phyloP scores from a whole-genome alignment of 2,797 vertebrate species.

The Vireo griseus region DNA sequence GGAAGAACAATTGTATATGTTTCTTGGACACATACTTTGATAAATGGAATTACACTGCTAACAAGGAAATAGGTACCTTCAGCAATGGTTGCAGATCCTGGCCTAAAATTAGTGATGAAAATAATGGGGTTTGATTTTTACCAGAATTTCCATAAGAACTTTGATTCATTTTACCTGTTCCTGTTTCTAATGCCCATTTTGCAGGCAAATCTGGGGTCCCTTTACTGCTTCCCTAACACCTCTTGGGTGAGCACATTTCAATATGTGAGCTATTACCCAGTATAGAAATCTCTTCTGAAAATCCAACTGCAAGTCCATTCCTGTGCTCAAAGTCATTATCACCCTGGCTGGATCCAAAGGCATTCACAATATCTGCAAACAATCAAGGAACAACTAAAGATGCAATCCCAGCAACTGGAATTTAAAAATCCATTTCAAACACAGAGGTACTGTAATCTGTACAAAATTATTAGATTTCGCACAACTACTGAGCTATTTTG shows the following conservation, averaged over 20 bases:
- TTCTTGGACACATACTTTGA: not conserved
- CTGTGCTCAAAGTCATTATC: conserved; percentile 21
- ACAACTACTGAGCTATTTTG: conserved; percentile 34
- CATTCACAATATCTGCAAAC: conserved; percentile 23
- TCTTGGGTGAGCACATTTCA: conserved; percentile 9
- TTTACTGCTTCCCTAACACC: not conserved
- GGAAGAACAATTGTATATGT: not conserved
- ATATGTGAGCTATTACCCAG: not conserved
- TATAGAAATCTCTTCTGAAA: not conserved
- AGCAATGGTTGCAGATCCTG: not conserved
- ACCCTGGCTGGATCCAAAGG: conserved; percentile 10
- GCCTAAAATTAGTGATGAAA: conserved; percentile 25
- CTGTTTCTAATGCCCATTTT: not conserved
- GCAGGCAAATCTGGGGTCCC: not conserved
- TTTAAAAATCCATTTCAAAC: conserved; percentile 64
- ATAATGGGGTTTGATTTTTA: not conserved
- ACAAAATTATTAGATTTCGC: conserved; percentile 64
- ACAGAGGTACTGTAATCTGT: conserved; percentile 44
- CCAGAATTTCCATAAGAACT: conserved; percentile 18
- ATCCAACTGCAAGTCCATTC: conserved; percentile 37
- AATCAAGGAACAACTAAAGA: conserved; percentile 35
- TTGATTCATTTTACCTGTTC: not conserved
- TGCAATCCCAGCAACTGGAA: not conserved
- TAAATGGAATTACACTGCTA: not conserved
- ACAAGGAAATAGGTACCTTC: not conserved